phyloP scores from a whole-genome alignment of 2,113 vertebrate species.

The Rhineura floridana region DNA sequence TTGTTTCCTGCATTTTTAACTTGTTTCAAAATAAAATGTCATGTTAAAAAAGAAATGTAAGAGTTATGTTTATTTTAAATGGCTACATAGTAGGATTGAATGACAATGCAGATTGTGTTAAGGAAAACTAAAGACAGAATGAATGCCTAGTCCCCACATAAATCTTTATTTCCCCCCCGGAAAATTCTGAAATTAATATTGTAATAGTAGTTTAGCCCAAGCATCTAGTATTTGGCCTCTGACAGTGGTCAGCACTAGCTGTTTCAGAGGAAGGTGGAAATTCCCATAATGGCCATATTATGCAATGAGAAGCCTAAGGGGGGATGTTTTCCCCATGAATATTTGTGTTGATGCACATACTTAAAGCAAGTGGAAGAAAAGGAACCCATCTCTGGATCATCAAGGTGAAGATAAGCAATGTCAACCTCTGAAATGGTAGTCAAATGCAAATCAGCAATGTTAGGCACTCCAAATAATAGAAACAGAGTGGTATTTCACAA shows the following conservation, averaged over 20 bases:
- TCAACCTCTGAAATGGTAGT: conserved; percentile 51
- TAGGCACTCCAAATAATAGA: conserved; percentile 45
- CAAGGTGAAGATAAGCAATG: conserved; percentile 57
- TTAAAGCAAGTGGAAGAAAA: conserved; percentile 48
- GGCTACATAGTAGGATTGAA: not conserved
- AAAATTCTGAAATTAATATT: not conserved
- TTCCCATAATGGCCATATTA: conserved; percentile 30
- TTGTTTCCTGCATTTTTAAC: not conserved
- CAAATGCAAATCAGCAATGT: conserved; percentile 58
- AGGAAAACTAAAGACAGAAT: conserved; percentile 16
- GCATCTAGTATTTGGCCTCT: not conserved
- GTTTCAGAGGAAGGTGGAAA: conserved; percentile 1
- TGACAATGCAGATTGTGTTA: not conserved
- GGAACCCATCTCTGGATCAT: conserved; percentile 42
- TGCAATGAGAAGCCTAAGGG: not conserved
- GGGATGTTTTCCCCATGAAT: conserved; percentile 43
- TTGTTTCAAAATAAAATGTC: not conserved
- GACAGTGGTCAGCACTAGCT: not conserved
- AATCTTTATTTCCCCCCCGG: not conserved
- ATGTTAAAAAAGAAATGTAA: conserved; percentile 2
- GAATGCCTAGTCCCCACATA: not conserved
- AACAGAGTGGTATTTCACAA: conserved; percentile 22
- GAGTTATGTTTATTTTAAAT: rapidly evolving
- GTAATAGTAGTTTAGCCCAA: not conserved
- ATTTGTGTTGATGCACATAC: conserved; percentile 40